A percentile compares a stretch with the other conserved stretches of the same genome.
These are phyloP conservation scores for Lithobates pipiens DNA, from an alignment of 2,797 vertebrate genomes.

Conservation along the genomic window DNA sequence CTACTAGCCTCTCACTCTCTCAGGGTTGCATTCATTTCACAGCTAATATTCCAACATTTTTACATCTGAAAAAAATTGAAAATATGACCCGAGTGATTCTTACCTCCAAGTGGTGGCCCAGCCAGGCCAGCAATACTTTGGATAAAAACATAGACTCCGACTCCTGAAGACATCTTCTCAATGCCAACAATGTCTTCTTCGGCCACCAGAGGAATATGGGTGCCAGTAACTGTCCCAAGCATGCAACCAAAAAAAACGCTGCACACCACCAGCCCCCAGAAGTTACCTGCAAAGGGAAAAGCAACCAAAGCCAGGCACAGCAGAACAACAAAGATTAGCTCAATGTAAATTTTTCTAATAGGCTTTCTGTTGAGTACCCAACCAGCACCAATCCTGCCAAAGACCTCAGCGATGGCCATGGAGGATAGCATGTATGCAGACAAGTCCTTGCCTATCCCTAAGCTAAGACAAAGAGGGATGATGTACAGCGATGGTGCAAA, in stretches of 20 bases:
- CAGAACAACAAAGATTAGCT: constrained; percentile 82
- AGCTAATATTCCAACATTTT: not conserved
- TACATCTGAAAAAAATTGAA: not conserved
- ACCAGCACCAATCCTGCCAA: constrained; percentile 86
- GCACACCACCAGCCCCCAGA: constrained; percentile 89
- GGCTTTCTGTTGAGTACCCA: constrained; percentile 81
- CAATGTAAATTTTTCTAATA: constrained; percentile 86
- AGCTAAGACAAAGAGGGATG: constrained; percentile 88
- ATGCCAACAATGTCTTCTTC: constrained; percentile 94
- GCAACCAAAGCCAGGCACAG: constrained; percentile 83
- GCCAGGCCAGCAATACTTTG: constrained; percentile 94
- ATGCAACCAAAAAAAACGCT: constrained; percentile 88
- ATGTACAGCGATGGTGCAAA: constrained; percentile 93
- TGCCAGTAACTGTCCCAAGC: constrained; percentile 88
- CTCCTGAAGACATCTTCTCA: constrained; percentile 90
- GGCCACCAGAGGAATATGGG: constrained; percentile 92
- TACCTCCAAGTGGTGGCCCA: constrained; percentile 95
- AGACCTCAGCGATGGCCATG: constrained; percentile 91
- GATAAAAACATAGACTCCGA: constrained; percentile 93
- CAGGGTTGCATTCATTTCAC: not conserved
- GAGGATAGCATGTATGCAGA: constrained; percentile 87
- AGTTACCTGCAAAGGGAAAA: constrained; percentile 85
- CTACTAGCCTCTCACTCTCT: too few species aligned
- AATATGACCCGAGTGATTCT: not conserved
- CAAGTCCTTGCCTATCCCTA: constrained; percentile 80